Evolutionary conservation across 2,113 vertebrate species (phyloP).

Genomic region (Anoplopoma fimbria): DNA sequence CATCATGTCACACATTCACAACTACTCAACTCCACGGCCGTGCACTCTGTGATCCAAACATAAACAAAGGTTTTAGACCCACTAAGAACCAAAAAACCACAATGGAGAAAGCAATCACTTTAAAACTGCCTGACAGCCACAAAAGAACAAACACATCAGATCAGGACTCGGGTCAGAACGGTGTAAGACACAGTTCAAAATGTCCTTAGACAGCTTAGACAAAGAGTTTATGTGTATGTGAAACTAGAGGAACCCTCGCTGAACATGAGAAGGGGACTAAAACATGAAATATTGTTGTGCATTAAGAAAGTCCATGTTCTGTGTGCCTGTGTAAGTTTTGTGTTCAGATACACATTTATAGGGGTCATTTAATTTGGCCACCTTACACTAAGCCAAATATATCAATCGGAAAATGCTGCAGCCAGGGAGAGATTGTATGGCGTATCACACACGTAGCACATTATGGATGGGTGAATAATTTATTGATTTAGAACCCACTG

Average conservation of each 20-base stretch:
- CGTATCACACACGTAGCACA: not conserved
- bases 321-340: not conserved
- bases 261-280: not conserved
- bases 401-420: not conserved
- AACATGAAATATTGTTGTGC: not conserved
- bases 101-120: conserved; percentile 31
- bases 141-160: conserved; percentile 14
- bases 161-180: not conserved
- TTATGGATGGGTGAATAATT: conserved; percentile 3
- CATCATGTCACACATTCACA: conserved; percentile 67
- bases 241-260: not conserved
- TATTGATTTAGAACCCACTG: not conserved
- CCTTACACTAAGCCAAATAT: not conserved
- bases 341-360: not conserved
- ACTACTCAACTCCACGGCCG: conserved; percentile 44
- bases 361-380: not conserved
- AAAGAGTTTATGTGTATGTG: not conserved
- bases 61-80: conserved; percentile 33
- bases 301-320: not conserved
- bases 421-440: not conserved
- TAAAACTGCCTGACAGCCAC: conserved; percentile 3
- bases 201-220: conserved; percentile 9
- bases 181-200: not conserved
- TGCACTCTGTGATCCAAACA: conserved; percentile 43
- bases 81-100: conserved; percentile 23